Conservation (phyloP, 2,113 vertebrate species). For the Calyptomena viridis region DNA sequence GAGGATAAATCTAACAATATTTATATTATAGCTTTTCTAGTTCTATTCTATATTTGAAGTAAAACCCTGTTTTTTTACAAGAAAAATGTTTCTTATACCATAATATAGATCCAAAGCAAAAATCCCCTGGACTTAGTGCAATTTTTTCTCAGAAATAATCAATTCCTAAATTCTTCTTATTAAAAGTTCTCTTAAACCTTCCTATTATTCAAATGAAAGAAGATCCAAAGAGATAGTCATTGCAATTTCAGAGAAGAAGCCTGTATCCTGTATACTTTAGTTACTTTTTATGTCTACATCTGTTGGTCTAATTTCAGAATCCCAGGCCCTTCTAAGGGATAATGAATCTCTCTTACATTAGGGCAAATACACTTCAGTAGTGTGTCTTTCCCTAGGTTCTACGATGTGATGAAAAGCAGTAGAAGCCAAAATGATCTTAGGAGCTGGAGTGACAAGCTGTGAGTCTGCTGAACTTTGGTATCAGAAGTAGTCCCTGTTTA, state of each 20-base stretch:
- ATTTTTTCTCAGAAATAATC: background rate
- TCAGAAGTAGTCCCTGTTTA: background rate
- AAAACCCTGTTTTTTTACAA: background rate
- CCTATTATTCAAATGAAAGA: background rate
- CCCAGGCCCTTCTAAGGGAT: background rate
- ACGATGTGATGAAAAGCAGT: background rate
- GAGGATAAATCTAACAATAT: background rate
- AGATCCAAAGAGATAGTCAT: background rate
- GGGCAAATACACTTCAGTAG: background rate
- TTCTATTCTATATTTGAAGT: background rate
- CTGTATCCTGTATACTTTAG: background rate
- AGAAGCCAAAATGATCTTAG: background rate
- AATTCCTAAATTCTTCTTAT: background rate
- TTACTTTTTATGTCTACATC: background rate
- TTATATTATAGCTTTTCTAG: background rate
- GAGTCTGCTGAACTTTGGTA: background rate
- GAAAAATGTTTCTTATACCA: background rate
- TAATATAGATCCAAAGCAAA: background rate
- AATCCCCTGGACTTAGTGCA: background rate
- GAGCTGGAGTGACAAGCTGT: background rate
- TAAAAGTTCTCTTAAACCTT: background rate
- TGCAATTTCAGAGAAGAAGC: background rate
- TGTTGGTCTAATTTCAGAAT: background rate
- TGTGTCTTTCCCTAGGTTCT: background rate
- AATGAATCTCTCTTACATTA: accelerated